Conservation (phyloP, 2,113 vertebrate genomes). For the Rhynchomys soricoides region DNA sequence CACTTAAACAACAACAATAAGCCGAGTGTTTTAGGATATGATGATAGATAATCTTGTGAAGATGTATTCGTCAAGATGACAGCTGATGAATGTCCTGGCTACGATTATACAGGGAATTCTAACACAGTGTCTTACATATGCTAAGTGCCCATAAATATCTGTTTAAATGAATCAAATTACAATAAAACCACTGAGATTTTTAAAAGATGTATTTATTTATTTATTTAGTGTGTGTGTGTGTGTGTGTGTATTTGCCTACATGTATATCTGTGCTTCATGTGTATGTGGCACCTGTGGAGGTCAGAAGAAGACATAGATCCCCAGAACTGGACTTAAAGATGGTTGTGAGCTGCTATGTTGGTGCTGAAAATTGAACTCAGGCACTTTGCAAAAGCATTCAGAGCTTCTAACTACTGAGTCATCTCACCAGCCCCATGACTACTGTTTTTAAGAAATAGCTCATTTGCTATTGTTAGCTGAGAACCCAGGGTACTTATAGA, state of each 20-base stretch:
- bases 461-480: background rate
- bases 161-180: conserved; percentile 12
- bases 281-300: background rate
- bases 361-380: background rate
- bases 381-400: background rate
- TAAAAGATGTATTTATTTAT: background rate
- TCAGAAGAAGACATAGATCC: background rate
- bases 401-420: background rate
- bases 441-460: background rate
- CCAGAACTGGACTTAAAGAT: background rate
- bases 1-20: background rate
- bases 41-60: background rate
- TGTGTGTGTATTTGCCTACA: background rate
- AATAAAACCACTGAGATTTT: background rate
- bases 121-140: background rate
- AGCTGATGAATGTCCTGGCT: background rate
- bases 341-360: background rate
- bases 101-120: background rate
- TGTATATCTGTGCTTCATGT: background rate
- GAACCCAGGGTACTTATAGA: background rate
- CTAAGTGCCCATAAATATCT: background rate
- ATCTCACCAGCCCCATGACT: background rate
- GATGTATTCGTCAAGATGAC: background rate
- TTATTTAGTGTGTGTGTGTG: background rate
- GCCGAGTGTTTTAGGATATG: background rate